Percentiles rank a stretch among this genome's conserved stretches.
These are phyloP conservation scores for Phyllostomus discolor DNA, from an alignment of 2,113 vertebrate species.

Conservation along the genomic window DNA sequence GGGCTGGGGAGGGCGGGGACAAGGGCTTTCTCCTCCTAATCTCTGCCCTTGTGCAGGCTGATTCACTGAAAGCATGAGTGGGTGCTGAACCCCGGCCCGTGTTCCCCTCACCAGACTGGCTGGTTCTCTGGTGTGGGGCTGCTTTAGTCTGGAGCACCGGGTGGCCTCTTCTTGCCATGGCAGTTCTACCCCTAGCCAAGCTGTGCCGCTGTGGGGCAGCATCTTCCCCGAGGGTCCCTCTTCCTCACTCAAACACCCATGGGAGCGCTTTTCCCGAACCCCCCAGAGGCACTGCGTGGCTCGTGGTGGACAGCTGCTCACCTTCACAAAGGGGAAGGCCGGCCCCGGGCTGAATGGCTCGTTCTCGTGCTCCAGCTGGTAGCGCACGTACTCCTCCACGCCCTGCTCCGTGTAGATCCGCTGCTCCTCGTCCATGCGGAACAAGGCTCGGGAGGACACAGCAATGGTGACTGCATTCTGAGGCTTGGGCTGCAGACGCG, in stretches of 20 bases:
- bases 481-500: slow-evolving; percentile 86
- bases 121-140: background rate
- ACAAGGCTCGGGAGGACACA: slow-evolving; percentile 92
- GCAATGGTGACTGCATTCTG: slow-evolving; percentile 95
- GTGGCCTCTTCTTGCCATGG: background rate
- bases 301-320: background rate
- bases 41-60: fast-evolving
- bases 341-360: slow-evolving; percentile 92
- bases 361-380: slow-evolving; percentile 92
- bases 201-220: fast-evolving
- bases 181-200: background rate
- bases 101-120: background rate
- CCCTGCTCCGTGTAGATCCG: slow-evolving; percentile 89
- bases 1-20: background rate
- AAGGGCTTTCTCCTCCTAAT: background rate
- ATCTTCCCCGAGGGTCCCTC: background rate
- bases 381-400: slow-evolving; percentile 92
- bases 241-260: background rate
- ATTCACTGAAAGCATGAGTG: background rate
- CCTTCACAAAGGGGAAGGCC: slow-evolving; percentile 96
- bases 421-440: slow-evolving; percentile 96
- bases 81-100: background rate
- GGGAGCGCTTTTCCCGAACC: background rate
- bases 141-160: too few relatives aligned
- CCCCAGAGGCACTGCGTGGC: background rate